Conservation (phyloP, 2,888 invertebrate genomes). For the Parelbella ahira region DNA sequence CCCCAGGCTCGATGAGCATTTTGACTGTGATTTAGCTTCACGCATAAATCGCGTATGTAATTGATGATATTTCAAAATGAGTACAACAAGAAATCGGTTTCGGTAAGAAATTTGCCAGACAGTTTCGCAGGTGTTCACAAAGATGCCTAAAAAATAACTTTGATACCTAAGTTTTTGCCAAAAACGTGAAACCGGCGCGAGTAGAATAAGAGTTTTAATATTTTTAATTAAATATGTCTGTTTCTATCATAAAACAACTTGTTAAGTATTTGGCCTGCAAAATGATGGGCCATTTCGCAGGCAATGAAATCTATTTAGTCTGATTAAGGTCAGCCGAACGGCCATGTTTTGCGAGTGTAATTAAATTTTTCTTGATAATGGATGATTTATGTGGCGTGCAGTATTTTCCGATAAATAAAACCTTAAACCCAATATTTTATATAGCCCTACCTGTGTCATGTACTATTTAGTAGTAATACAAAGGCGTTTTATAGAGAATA, state of each 20-base stretch:
- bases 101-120: no score
- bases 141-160: no score
- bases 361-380: constrained; percentile 30
- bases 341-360: constrained; percentile 28
- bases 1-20: constrained; percentile 20
- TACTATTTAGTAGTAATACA: no score
- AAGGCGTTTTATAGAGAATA: no score
- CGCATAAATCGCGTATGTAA: constrained; percentile 18
- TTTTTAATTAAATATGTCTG: no score
- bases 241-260: no score
- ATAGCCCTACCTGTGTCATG: no score
- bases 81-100: constrained; percentile 3
- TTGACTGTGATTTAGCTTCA: constrained; percentile 21
- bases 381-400: constrained; percentile 11
- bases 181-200: no score
- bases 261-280: no score
- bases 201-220: background rate
- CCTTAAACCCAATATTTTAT: constrained; percentile 10
- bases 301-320: constrained; percentile 12
- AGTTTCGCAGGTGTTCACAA: no score
- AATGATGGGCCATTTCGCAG: constrained; percentile 10
- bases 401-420: constrained; percentile 10
- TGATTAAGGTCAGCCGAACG: constrained; percentile 11
- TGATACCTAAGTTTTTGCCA: no score
- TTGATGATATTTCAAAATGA: constrained; percentile 17